Conservation (phyloP, 1,140 invertebrate genomes). For the Phymorhynchus buccinoides region DNA sequence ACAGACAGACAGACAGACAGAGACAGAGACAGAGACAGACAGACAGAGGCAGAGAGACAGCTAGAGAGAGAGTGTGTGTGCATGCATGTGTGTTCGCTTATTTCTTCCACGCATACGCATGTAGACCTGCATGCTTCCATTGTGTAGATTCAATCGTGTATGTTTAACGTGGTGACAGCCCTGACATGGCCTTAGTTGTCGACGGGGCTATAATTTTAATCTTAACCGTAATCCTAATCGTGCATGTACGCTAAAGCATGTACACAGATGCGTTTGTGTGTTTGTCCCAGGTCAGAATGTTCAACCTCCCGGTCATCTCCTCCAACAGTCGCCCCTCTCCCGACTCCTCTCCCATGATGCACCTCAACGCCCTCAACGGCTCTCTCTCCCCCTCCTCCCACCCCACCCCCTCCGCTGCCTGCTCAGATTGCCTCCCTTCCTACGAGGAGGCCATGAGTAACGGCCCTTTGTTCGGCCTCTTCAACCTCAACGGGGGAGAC, state of each 20-base stretch:
- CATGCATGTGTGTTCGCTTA: neutral
- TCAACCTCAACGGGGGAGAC: slow-evolving; percentile 31
- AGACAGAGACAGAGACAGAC: too few relatives aligned
- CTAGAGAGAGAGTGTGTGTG: too few relatives aligned
- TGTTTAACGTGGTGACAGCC: too few relatives aligned
- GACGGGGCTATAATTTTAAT: too few relatives aligned
- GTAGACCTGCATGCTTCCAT: neutral
- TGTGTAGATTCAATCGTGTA: too few relatives aligned
- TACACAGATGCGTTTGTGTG: too few relatives aligned
- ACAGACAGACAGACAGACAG: too few relatives aligned
- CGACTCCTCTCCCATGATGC: slow-evolving; percentile 2
- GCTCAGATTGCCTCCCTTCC: neutral
- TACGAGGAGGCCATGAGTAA: slow-evolving; percentile 25
- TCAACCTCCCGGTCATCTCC: neutral
- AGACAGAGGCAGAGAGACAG: too few relatives aligned
- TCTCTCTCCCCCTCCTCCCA: neutral
- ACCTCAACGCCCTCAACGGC: slow-evolving; percentile 32
- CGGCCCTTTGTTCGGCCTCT: neutral
- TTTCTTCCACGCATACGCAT: neutral
- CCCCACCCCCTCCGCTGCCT: neutral
- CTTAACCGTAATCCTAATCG: too few relatives aligned
- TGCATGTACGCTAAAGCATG: too few relatives aligned
- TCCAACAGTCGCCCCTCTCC: neutral
- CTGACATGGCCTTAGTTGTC: too few relatives aligned
- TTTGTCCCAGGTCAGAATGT: neutral